phyloP scores from a whole-genome alignment of 2,888 invertebrate genomes.

The Margaritifera margaritifera region DNA sequence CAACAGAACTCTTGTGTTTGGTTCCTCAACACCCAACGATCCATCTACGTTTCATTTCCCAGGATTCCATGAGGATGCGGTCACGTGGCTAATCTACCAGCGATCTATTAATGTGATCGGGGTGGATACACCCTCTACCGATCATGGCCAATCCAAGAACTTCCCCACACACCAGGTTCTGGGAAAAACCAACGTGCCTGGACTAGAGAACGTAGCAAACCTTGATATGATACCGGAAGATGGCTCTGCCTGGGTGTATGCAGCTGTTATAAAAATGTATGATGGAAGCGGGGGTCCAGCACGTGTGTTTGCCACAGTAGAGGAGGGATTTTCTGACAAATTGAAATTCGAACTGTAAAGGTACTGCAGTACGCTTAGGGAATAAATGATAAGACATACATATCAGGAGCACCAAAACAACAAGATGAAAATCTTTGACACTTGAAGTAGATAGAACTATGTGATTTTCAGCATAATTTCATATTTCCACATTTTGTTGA shows the following conservation, averaged over 20 bases:
- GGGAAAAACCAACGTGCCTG: conserved; percentile 73
- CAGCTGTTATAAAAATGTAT: conserved; percentile 79
- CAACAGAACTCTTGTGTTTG: conserved; percentile 49
- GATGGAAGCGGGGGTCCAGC: conserved; percentile 80
- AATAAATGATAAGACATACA: too few relatives aligned
- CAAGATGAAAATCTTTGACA: too few relatives aligned
- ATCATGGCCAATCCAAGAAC: conserved; percentile 75
- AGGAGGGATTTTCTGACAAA: conserved; percentile 15
- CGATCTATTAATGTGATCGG: conserved; percentile 77
- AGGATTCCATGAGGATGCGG: conserved; percentile 77
- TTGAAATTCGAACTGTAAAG: too few relatives aligned
- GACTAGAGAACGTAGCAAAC: conserved; percentile 79
- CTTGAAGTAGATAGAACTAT: too few relatives aligned
- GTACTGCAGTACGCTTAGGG: too few relatives aligned
- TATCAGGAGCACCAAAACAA: too few relatives aligned
- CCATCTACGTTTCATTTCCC: conserved; percentile 57
- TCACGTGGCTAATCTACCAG: conserved; percentile 77
- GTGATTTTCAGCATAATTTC: too few relatives aligned
- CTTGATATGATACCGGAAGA: conserved; percentile 54
- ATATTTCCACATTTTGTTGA: too few relatives aligned
- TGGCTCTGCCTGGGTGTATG: conserved; percentile 62
- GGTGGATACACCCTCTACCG: conserved; percentile 80
- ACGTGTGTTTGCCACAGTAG: conserved; percentile 74
- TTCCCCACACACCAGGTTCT: conserved; percentile 77
- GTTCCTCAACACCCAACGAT: conserved; percentile 30